phyloP scores from a whole-genome alignment of 92 coral and sea anemone species.

The Ricordea florida region DNA sequence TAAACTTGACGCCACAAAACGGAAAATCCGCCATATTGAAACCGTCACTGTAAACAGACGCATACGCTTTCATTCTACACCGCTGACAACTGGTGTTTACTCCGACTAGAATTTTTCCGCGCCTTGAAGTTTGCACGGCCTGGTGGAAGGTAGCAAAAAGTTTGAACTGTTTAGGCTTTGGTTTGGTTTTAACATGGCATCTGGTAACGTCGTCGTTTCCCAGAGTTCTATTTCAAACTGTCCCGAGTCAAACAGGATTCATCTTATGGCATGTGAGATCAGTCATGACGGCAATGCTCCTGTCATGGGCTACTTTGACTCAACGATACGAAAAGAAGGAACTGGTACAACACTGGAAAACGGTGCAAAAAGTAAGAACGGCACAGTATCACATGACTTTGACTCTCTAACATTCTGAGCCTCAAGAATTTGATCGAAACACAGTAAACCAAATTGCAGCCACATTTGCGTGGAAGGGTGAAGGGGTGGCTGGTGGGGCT shows the following conservation, averaged over 20 bases:
- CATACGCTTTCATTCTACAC: background rate
- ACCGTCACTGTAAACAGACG: constrained; percentile 23
- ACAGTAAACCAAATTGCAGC: too few species aligned
- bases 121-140: too few species aligned
- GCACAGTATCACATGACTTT: too few species aligned
- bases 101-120: background rate
- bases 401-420: too few species aligned
- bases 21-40: constrained; percentile 75
- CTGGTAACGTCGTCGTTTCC: constrained; percentile 15
- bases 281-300: constrained; percentile 90
- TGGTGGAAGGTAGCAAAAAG: background rate
- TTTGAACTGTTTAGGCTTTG: background rate
- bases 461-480: too few species aligned
- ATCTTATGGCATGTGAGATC: constrained; percentile 89
- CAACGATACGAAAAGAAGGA: constrained; percentile 55
- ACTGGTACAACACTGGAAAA: constrained; percentile 14
- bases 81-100: background rate
- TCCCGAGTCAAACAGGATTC: constrained; percentile 64
- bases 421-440: too few species aligned
- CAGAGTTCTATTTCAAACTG: constrained; percentile 14
- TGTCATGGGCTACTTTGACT: constrained; percentile 68
- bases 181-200: background rate
- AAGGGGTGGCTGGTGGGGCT: too few species aligned
- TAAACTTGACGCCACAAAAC: constrained; percentile 10
- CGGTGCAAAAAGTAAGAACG: background rate